These are phyloP conservation scores for Lasiurus cinereus DNA, from an alignment of 2,113 vertebrate species.

Conservation along the genomic window DNA sequence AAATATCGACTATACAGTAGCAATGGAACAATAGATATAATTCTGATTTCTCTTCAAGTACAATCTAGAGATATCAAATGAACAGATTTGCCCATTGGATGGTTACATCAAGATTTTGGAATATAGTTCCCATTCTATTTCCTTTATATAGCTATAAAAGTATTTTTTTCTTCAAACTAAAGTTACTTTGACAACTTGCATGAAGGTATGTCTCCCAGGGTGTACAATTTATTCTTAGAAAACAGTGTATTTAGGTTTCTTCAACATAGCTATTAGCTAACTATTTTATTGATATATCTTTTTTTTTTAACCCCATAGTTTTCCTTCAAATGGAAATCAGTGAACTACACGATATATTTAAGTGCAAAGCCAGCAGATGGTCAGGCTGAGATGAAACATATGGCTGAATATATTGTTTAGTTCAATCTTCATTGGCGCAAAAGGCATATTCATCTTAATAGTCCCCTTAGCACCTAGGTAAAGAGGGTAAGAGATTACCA, in stretches of 20 bases:
- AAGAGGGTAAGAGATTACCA: constrained; percentile 64
- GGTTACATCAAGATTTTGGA: constrained; percentile 46
- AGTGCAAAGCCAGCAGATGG: constrained; percentile 74
- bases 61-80: not conserved
- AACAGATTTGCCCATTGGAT: not conserved
- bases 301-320: constrained; percentile 26
- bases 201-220: constrained; percentile 53
- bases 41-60: constrained; percentile 20
- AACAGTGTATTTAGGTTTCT: constrained; percentile 32
- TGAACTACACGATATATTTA: constrained; percentile 79
- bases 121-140: constrained; percentile 1
- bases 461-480: constrained; percentile 56
- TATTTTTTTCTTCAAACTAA: constrained; percentile 2
- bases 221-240: constrained; percentile 62
- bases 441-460: constrained; percentile 66
- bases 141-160: constrained; percentile 20
- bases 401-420: constrained; percentile 74
- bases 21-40: not conserved
- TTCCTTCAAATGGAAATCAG: constrained; percentile 64
- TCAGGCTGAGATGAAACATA: constrained; percentile 76
- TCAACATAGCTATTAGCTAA: constrained; percentile 49
- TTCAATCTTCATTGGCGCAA: constrained; percentile 67
- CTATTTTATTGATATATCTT: constrained; percentile 47
- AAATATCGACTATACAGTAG: not conserved
- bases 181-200: constrained; percentile 38